Evolutionary conservation across 2,888 invertebrate genomes (phyloP).

Genomic region (Calephelis perditalis): DNA sequence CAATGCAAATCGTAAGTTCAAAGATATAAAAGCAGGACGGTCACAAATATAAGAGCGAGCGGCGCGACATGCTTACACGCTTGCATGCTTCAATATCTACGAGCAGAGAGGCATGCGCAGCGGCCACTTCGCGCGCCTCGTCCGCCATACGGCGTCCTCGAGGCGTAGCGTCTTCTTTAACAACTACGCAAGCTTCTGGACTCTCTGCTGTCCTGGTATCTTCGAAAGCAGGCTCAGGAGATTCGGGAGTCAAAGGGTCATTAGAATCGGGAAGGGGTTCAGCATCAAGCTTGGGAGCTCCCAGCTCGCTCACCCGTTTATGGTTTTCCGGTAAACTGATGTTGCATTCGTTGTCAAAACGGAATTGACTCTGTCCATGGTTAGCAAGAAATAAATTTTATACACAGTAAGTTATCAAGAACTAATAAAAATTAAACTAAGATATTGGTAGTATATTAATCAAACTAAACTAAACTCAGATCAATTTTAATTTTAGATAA

Average conservation of each 20-base stretch:
- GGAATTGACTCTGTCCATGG: constrained; percentile 94
- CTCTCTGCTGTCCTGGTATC: constrained; percentile 47
- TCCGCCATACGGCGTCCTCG: constrained; percentile 65
- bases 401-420: not conserved
- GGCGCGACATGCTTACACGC: constrained; percentile 83
- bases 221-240: constrained; percentile 49
- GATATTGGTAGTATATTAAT: not conserved
- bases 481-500: no score
- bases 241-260: constrained; percentile 38
- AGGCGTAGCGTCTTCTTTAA: constrained; percentile 67
- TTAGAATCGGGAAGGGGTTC: constrained; percentile 37
- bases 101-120: constrained; percentile 73
- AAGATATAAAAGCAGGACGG: constrained; percentile 40
- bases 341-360: constrained; percentile 99
- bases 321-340: constrained; percentile 98
- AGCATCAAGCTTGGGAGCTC: constrained; percentile 64
- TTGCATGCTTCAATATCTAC: constrained; percentile 81
- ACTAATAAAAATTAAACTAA: not conserved
- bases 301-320: constrained; percentile 93
- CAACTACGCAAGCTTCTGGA: constrained; percentile 67
- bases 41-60: constrained; percentile 51
- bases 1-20: no score
- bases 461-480: no score
- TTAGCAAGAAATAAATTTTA: constrained; percentile 28
- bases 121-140: constrained; percentile 71